Evolutionary conservation across 1,140 invertebrate genomes (phyloP), one percentile per base, ranked within the genome.

Genomic region (Procambarus clarkii): DNA sequence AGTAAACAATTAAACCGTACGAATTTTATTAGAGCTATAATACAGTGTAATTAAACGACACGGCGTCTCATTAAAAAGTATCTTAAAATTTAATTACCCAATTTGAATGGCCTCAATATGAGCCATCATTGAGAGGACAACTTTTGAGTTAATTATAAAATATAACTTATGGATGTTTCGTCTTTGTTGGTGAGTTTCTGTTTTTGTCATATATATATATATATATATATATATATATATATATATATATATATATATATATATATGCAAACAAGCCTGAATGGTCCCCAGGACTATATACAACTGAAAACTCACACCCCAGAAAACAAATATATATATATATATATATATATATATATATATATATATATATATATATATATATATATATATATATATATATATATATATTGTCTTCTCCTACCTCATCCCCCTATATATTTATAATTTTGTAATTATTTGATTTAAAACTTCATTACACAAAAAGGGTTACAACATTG

Each of bases 51-150:
- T 91, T 91, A 91, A 91, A 84, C 88, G 82, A 91, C 88, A 85
- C 54, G 80, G 76, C 78, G 50, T 48, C 82, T 79, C 87, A 84
- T 85, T 91, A 85, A 91, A 91, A 91, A 91, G 77, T 91, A 91
- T 82, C 88, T 91, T 91, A 91, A 79, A 91, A 85, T 91, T 91
- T 91, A 84, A 91, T 91, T 91, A 84, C 88, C 88, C 58, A 79
- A 82, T 84, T 91, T 91, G 81, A 84, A 91, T 90, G 82, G 82
- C 81, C 88, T 82, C 64, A 82, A 34, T 82, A 50, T 69, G 54
- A 71, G 79, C 78, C 64, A 85, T 85, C 88, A 91, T 60, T 84
- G 54, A 84, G 69, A 48, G 60, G 88, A 85, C 88, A 85, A 76
- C 71, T 78, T 69, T 64, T 79, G 74, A 58, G 71, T 87, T 87